These are phyloP conservation scores for Sinohyriopsis cumingii DNA, from an alignment of 2,888 invertebrate species.

Conservation along the genomic window DNA sequence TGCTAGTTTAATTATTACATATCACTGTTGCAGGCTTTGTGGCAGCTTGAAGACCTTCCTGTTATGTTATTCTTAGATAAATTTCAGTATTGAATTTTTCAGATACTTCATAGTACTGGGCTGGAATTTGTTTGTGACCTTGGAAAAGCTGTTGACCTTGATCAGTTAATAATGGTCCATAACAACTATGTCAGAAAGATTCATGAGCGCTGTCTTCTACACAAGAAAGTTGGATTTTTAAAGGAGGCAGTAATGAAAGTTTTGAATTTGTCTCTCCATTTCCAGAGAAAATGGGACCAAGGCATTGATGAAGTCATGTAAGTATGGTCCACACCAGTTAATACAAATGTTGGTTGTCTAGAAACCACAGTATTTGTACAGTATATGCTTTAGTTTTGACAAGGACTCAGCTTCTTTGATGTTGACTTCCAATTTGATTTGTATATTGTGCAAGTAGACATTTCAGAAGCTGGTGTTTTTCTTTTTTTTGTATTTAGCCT, in stretches of 20 bases:
- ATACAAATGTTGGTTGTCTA: not conserved
- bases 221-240: conserved; percentile 58
- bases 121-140: conserved; percentile 66
- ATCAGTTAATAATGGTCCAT: conserved; percentile 64
- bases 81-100: not conserved
- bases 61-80: too few species aligned
- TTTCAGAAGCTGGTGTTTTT: too few species aligned
- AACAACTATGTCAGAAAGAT: conserved; percentile 59
- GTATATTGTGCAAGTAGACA: too few species aligned
- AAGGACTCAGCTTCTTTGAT: not conserved
- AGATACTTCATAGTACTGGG: conserved; percentile 69
- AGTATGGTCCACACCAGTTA: not conserved
- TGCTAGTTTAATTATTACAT: too few species aligned
- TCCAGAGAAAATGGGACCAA: conserved; percentile 63
- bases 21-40: too few species aligned
- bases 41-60: too few species aligned
- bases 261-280: conserved; percentile 61
- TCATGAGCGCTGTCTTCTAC: conserved; percentile 67
- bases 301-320: conserved; percentile 62
- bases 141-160: conserved; percentile 57
- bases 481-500: too few species aligned
- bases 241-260: conserved; percentile 64
- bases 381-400: not conserved
- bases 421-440: not conserved
- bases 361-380: not conserved